Evolutionary conservation across 2,797 vertebrate genomes (phyloP).

Genomic region (Halcyon leucocephala): DNA sequence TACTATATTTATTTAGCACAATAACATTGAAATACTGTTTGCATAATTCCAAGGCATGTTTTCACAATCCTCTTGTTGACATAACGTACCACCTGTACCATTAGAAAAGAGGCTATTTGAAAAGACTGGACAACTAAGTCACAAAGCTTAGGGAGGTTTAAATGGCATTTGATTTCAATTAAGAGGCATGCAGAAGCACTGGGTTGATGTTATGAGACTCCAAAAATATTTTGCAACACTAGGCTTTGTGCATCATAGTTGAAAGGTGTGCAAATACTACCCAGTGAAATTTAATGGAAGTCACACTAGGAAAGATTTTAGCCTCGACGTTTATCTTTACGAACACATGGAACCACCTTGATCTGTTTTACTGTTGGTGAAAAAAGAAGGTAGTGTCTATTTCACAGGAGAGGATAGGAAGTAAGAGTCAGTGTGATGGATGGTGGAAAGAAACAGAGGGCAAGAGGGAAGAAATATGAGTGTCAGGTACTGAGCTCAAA

Average conservation of each 20-base stretch:
- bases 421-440: constrained; percentile 67
- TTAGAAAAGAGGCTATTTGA: not conserved
- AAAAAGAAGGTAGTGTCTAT: constrained; percentile 65
- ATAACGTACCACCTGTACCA: not conserved
- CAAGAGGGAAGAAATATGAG: constrained; percentile 53
- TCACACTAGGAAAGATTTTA: constrained; percentile 43
- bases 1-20: not conserved
- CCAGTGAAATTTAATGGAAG: constrained; percentile 29
- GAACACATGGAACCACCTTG: constrained; percentile 59
- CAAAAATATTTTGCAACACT: not conserved
- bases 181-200: not conserved
- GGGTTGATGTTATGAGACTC: not conserved
- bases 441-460: constrained; percentile 56
- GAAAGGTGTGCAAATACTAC: constrained; percentile 16
- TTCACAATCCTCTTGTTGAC: not conserved
- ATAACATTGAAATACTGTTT: not conserved
- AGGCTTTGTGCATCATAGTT: not conserved
- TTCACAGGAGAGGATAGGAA: constrained; percentile 69
- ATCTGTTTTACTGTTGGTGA: constrained; percentile 52
- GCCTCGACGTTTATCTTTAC: constrained; percentile 40
- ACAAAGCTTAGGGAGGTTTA: not conserved
- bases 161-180: constrained; percentile 13
- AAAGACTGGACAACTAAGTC: not conserved
- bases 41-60: not conserved
- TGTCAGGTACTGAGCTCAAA: constrained; percentile 47